A percentile compares a stretch with the other conserved stretches of the same genome.
phyloP scores from a whole-genome alignment of 2,888 invertebrate genomes.

The Danaus chrysippus region DNA sequence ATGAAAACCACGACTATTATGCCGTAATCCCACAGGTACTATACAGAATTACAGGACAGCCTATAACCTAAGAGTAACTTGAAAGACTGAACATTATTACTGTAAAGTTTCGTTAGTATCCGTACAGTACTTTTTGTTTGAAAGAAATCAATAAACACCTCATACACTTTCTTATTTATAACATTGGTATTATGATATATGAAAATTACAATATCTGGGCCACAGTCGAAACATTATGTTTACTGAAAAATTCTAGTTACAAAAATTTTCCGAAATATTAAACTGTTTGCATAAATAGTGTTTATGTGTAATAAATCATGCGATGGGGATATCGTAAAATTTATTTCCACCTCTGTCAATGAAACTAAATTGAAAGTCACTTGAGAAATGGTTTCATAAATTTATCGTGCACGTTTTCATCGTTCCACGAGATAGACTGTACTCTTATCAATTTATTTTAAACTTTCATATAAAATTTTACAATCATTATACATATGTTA shows the following conservation, averaged over 20 bases:
- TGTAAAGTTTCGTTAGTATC: too few relatives aligned
- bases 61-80: too few relatives aligned
- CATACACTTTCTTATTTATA: too few relatives aligned
- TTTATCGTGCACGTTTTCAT: constrained; percentile 31
- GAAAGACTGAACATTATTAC: too few relatives aligned
- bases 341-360: constrained; percentile 31
- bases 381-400: constrained; percentile 48
- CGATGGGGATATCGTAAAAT: constrained; percentile 9
- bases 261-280: not conserved
- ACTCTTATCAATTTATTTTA: constrained; percentile 7
- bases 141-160: too few relatives aligned
- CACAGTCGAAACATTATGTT: too few relatives aligned
- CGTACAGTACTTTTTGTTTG: too few relatives aligned
- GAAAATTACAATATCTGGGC: too few relatives aligned
- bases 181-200: too few relatives aligned
- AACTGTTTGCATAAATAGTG: not conserved
- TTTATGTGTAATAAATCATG: constrained; percentile 3
- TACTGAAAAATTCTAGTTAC: not conserved
- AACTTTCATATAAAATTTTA: not conserved
- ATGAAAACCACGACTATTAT: too few relatives aligned
- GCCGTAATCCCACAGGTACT: too few relatives aligned
- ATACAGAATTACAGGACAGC: too few relatives aligned
- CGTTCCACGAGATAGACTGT: constrained; percentile 5
- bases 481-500: not conserved
- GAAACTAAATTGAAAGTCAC: constrained; percentile 50